Percentiles rank a stretch among this genome's conserved stretches.
phyloP scores from a whole-genome alignment of 2,888 invertebrate genomes.

The Sarcophaga variegata region DNA sequence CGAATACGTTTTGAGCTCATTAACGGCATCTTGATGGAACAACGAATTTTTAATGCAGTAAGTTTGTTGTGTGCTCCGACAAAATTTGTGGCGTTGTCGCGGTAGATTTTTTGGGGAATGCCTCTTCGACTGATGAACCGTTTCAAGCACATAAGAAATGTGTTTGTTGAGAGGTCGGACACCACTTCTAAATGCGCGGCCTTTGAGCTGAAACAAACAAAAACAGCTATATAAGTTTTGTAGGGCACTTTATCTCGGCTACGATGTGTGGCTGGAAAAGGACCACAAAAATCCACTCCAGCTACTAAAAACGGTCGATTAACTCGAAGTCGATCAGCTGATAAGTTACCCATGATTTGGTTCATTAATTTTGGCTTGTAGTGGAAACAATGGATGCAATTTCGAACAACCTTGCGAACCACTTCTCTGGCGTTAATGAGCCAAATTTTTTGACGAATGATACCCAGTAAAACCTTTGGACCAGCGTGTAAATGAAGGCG shows the following conservation, averaged over 20 bases:
- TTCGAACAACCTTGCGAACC: conserved; percentile 43
- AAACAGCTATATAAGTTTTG: conserved; percentile 50
- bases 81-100: conserved; percentile 13
- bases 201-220: conserved; percentile 37
- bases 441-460: conserved; percentile 60
- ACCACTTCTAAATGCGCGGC: conserved; percentile 12
- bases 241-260: conserved; percentile 34
- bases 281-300: conserved; percentile 50
- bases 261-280: conserved; percentile 58
- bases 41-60: no score
- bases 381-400: conserved; percentile 24
- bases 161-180: not conserved
- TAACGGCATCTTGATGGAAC: no score
- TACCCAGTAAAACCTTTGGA: conserved; percentile 52
- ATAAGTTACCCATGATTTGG: no score
- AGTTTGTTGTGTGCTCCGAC: not conserved
- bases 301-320: conserved; percentile 35
- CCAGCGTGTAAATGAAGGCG: conserved; percentile 51
- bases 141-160: no score
- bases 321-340: no score
- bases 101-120: not conserved
- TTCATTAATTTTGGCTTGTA: conserved; percentile 12
- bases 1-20: no score
- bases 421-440: conserved; percentile 47
- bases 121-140: not conserved